Evolutionary conservation across 2,113 vertebrate genomes (phyloP), one percentile per base, ranked within the genome.

Genomic region (Columba janthina): DNA sequence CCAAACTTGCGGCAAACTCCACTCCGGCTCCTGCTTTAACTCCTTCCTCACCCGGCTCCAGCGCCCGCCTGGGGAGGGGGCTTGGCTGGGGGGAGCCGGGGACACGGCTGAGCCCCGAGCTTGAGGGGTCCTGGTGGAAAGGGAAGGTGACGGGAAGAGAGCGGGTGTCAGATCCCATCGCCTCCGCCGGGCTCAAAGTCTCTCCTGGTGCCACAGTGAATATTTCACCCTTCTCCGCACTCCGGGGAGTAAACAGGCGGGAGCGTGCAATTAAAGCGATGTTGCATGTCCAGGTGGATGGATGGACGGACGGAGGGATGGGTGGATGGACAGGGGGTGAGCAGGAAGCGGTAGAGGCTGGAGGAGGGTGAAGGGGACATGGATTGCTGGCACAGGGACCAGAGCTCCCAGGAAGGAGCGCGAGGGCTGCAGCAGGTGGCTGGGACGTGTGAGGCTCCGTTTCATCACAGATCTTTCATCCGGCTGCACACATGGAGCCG

Each of bases 1-100:
- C 96, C 89, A 69, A 95, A 96, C 96, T 97, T 95, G 82, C 90
- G 8, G 94, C 95, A 36, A 95, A 95, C 94, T 95, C 96, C 0
- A 17, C 72, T 75, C 92, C 10, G 38, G 70, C 88, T 93, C 88
- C 91, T 34, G 88, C 90, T 82, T 96, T 97, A 97, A 97, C 97
- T 74, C 95, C 40, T 96, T 96, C 95, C 81, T 96, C 2, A 0
- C 87, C 61, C 3, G 0, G 4, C 42, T 84, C 53, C 4, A 0
- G 53, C 58, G 28, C 76, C 46, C 36, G 24, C 84, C 85, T 3
- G 2, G 20, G 70, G 13, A 26, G 36, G 62, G 94, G 90, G 72
- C 51, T 79, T 0, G 66, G 93, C 70, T 61, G 75, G 53, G 13
- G 87, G 44, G 18, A 50, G 48, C 48, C 10, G 87, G 10, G 50